phyloP scores from a whole-genome alignment of 2,113 vertebrate genomes.

The Rhinoderma darwinii region DNA sequence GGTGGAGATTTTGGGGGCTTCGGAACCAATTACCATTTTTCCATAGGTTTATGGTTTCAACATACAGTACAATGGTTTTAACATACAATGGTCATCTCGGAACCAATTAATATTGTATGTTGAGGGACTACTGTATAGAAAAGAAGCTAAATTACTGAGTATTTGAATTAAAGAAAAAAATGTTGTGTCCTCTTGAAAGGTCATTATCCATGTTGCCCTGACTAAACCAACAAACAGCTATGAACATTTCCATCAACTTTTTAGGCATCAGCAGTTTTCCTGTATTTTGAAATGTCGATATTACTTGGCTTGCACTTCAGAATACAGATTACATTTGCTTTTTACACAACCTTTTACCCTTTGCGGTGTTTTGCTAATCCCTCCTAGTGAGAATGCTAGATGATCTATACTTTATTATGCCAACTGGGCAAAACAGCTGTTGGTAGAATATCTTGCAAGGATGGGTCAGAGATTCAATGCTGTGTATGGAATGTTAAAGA shows the following conservation, averaged over 20 bases:
- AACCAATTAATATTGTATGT: too few relatives aligned
- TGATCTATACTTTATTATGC: conserved; percentile 19
- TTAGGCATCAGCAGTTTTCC: conserved; percentile 3
- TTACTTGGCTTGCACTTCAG: not conserved
- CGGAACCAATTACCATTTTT: too few relatives aligned
- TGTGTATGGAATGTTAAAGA: conserved; percentile 38
- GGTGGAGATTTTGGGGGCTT: too few relatives aligned
- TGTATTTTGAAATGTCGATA: not conserved
- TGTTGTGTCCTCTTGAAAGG: not conserved
- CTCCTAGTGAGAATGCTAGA: not conserved
- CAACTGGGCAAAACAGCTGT: conserved; percentile 52
- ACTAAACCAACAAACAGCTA: not conserved
- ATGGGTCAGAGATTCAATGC: conserved; percentile 25
- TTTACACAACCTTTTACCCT: not conserved
- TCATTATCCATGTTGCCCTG: not conserved
- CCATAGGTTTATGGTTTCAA: too few relatives aligned
- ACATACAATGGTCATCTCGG: too few relatives aligned
- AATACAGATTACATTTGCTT: conserved; percentile 15
- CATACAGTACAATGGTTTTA: too few relatives aligned
- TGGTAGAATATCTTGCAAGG: conserved; percentile 8
- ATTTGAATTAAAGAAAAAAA: not conserved
- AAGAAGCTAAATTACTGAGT: not conserved
- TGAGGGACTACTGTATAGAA: too few relatives aligned
- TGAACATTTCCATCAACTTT: not conserved
- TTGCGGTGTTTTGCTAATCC: conserved; percentile 18